Conservation (phyloP, 1,140 invertebrate species). For the Vollenhovia emeryi region DNA sequence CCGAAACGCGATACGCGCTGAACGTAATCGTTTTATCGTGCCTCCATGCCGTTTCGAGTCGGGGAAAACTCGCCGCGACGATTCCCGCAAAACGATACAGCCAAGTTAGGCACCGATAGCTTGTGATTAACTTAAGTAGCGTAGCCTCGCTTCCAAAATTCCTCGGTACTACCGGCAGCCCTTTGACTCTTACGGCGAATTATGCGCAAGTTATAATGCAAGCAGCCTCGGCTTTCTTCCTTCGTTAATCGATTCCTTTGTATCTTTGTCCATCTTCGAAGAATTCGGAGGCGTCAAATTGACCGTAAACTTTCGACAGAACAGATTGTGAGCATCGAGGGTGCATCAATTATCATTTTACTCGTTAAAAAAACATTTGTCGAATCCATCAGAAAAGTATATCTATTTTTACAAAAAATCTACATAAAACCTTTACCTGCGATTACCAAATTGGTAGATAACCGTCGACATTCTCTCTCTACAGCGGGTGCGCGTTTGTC, state of each 20-base stretch:
- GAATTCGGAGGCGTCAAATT: slow-evolving; percentile 44
- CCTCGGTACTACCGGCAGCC: slow-evolving; percentile 23
- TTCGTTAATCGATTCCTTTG: slow-evolving; percentile 38
- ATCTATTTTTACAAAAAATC: neutral
- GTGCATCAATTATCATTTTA: neutral
- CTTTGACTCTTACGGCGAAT: slow-evolving; percentile 38
- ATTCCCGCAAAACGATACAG: slow-evolving; percentile 42
- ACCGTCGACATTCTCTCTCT: too few relatives aligned
- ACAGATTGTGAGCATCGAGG: neutral
- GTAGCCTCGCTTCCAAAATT: slow-evolving; percentile 55
- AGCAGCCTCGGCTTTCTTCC: neutral
- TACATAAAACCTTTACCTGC: neutral
- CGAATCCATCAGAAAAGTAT: neutral
- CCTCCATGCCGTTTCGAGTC: slow-evolving; percentile 37
- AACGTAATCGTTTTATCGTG: slow-evolving; percentile 57
- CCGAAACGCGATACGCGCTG: slow-evolving; percentile 53
- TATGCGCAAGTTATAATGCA: slow-evolving; percentile 18
- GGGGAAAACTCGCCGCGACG: slow-evolving; percentile 41
- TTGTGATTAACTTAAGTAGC: slow-evolving; percentile 60
- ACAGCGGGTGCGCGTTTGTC: too few relatives aligned
- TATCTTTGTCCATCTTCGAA: neutral
- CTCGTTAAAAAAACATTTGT: neutral
- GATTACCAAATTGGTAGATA: neutral
- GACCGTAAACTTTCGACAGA: neutral
- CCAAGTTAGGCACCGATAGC: slow-evolving; percentile 55